Evolutionary conservation across 2,888 invertebrate species (phyloP).

Genomic region (Aproaerema taeniolella): DNA sequence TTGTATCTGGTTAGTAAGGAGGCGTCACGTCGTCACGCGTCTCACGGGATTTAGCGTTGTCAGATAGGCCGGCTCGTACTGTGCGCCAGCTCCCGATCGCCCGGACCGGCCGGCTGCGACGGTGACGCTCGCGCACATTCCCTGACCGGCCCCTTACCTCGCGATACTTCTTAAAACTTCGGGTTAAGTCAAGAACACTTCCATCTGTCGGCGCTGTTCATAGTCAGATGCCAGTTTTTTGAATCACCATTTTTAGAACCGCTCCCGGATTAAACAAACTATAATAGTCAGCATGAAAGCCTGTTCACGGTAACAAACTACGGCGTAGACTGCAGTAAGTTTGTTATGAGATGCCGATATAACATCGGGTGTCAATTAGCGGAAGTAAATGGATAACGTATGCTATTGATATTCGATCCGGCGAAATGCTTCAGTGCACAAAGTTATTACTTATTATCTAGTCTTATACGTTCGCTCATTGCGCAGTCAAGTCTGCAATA

Average conservation of each 20-base stretch:
- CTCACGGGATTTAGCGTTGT: slow-evolving; percentile 30
- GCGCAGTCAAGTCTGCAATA: too few relatives aligned
- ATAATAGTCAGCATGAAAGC: too few relatives aligned
- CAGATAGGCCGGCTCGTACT: slow-evolving; percentile 35
- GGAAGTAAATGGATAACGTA: slow-evolving; percentile 24
- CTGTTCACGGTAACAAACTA: slow-evolving; percentile 1
- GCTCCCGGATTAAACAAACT: too few relatives aligned
- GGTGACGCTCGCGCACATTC: slow-evolving; percentile 41
- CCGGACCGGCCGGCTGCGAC: slow-evolving; percentile 36
- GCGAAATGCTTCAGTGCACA: slow-evolving; percentile 32
- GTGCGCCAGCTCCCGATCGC: slow-evolving; percentile 39
- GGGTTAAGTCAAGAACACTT: slow-evolving; percentile 39
- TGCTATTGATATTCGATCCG: slow-evolving; percentile 33
- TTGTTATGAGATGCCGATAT: slow-evolving; percentile 4
- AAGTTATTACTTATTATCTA: too few relatives aligned
- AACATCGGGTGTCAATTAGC: slow-evolving; percentile 36
- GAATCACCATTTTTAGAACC: too few relatives aligned
- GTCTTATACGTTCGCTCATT: too few relatives aligned
- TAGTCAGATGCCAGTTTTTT: slow-evolving; percentile 34
- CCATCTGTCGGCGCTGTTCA: slow-evolving; percentile 31
- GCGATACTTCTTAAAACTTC: slow-evolving; percentile 33
- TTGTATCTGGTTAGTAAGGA: slow-evolving; percentile 36
- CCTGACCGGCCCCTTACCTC: slow-evolving; percentile 34
- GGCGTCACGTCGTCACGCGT: slow-evolving; percentile 31
- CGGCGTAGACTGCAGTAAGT: slow-evolving; percentile 4